Base-by-base conservation (phyloP, 1,140 invertebrate species). In the Tetramorium simillimum region DNA sequence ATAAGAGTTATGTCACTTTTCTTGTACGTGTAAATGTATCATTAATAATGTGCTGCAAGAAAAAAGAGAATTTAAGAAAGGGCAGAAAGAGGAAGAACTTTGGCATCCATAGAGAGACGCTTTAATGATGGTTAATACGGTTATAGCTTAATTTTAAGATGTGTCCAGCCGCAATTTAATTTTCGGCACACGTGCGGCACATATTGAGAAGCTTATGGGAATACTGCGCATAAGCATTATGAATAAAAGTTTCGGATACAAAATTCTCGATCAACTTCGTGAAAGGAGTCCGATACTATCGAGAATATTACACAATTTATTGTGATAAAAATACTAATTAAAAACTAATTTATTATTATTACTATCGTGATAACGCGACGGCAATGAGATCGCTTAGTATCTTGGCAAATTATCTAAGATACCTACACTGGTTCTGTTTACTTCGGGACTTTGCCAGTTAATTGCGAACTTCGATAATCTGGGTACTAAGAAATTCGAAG, bases 261-360 rank as follows among this genome's bases (percentile, higher is more conserved):
- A 58, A 75, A 58, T 7, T 3, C 37, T 58, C 46, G 46, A 28
- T 56, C 10, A 40, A 77, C 4, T 14, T 77, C 21, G 40, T 24
- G 18, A 62, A 46, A 63, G 18, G 37, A 3, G 16, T 10, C 24
- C 7, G 60, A 63, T 63, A 63, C 28, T 63, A 18, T 10, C 37
- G 33, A n/a, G 28, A 60, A 40, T 28, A 3, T 80, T 69, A 69
- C 9, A 40, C 21, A 69, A 69, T 80, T 80, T 40, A 69, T 37
- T 37, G 1, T 18, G 14, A 80, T 53, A 53, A 69, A 80, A 51
- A 80, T 80, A 67, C 12, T 69, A 51, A 53, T 80, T 80, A 53
- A 33, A 69, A 80, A 69, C 3, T 67, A 69, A 53, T 80, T 69
- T 69, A 69, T 80, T 80, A 69, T 80, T 67, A 80, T 56, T 69